phyloP scores from a whole-genome alignment of 2,797 vertebrate species.

The Hypotaenidia philippensis region DNA sequence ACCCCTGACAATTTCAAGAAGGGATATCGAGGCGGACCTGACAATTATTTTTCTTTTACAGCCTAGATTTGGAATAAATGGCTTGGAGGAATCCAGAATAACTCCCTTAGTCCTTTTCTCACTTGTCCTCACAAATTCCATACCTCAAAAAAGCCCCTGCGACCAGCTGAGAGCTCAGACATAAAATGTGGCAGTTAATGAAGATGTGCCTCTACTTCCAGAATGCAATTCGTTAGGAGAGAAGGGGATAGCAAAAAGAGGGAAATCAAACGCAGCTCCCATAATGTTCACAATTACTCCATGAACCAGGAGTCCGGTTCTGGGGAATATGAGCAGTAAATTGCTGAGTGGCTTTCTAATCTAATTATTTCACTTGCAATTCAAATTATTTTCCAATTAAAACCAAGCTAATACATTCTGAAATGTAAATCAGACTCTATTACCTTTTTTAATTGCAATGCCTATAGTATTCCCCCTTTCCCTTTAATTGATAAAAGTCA shows the following conservation, averaged over 20 bases:
- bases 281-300: constrained; percentile 37
- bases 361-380: constrained; percentile 78
- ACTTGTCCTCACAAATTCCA: background rate
- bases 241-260: constrained; percentile 6
- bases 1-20: background rate
- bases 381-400: constrained; percentile 80
- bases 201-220: constrained; percentile 51
- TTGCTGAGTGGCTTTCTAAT: constrained; percentile 73
- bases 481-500: constrained; percentile 64
- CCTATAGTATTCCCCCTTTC: constrained; percentile 43
- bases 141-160: constrained; percentile 1
- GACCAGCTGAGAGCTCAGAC: background rate
- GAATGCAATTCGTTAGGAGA: background rate
- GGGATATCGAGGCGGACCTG: rapidly evolving
- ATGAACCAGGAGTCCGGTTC: constrained; percentile 40
- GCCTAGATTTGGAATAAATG: constrained; percentile 15
- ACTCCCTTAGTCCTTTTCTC: background rate
- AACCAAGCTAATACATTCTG: constrained; percentile 74
- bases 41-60: constrained; percentile 28
- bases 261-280: background rate
- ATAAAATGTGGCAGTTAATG: background rate
- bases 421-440: constrained; percentile 77
- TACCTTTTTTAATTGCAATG: constrained; percentile 72
- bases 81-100: background rate
- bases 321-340: constrained; percentile 48